phyloP scores from a whole-genome alignment of 2,888 invertebrate species.

The Thereva nobilitata region DNA sequence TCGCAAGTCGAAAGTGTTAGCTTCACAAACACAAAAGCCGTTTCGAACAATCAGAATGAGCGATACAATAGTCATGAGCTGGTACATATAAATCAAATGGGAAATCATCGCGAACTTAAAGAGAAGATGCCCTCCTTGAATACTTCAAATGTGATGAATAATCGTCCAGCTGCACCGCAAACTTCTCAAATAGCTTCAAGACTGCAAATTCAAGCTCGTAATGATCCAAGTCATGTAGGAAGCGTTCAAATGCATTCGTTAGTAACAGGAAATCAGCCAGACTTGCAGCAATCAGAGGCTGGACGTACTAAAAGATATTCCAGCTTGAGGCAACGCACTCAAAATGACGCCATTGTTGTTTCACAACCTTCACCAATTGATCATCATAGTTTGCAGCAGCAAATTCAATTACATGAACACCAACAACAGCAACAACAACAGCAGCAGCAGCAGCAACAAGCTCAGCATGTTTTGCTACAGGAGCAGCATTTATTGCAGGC shows the following conservation, averaged over 20 bases:
- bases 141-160: constrained; percentile 16
- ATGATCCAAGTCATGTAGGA: constrained; percentile 57
- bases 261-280: constrained; percentile 50
- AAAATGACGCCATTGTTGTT: constrained; percentile 49
- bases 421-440: constrained; percentile 49
- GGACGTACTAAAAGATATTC: constrained; percentile 66
- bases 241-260: constrained; percentile 58
- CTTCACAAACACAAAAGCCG: constrained; percentile 43
- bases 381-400: constrained; percentile 48
- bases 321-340: constrained; percentile 65
- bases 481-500: constrained; percentile 49
- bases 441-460: constrained; percentile 45
- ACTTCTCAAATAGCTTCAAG: constrained; percentile 31
- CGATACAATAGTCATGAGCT: constrained; percentile 35
- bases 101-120: constrained; percentile 13
- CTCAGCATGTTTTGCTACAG: constrained; percentile 49
- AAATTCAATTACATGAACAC: constrained; percentile 47
- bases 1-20: constrained; percentile 42
- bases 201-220: constrained; percentile 42
- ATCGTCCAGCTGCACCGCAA: constrained; percentile 12
- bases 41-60: constrained; percentile 24
- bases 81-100: constrained; percentile 20
- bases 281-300: constrained; percentile 46
- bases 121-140: constrained; percentile 26
- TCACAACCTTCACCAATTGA: constrained; percentile 44